phyloP scores from a whole-genome alignment of 2,888 invertebrate genomes.

The Pterobdella sp. region DNA sequence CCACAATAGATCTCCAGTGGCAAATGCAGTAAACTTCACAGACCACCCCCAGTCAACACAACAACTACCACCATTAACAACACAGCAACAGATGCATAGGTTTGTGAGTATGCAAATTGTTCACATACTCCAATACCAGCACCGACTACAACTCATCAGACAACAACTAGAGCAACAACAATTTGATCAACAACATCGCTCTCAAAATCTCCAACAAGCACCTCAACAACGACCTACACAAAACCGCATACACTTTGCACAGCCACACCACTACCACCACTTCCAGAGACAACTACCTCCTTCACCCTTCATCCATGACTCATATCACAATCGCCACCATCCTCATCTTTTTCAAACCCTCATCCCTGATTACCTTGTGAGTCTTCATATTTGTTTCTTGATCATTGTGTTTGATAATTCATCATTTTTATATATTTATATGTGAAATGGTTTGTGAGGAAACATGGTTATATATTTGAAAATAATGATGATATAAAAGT shows the following conservation, averaged over 20 bases:
- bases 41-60: background rate
- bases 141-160: background rate
- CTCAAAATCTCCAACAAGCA: background rate
- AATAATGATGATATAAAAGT: too few relatives aligned
- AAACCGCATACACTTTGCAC: background rate
- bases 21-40: constrained; percentile 1
- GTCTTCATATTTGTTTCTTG: too few relatives aligned
- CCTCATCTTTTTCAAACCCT: constrained; percentile 3
- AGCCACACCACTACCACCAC: background rate
- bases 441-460: too few relatives aligned
- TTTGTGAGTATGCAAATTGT: constrained; percentile 8
- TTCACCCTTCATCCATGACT: background rate
- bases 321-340: background rate
- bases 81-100: constrained; percentile 14
- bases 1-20: background rate
- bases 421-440: too few relatives aligned
- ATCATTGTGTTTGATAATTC: too few relatives aligned
- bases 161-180: constrained; percentile 14
- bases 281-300: constrained; percentile 1
- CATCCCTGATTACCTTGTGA: constrained; percentile 11
- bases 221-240: background rate
- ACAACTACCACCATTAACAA: background rate
- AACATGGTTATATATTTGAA: too few relatives aligned
- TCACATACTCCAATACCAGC: constrained; percentile 10
- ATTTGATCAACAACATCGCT: background rate